Evolutionary conservation across 2,113 vertebrate species (phyloP), one percentile per base, ranked within the genome.

Genomic region (Tor tambroides): DNA sequence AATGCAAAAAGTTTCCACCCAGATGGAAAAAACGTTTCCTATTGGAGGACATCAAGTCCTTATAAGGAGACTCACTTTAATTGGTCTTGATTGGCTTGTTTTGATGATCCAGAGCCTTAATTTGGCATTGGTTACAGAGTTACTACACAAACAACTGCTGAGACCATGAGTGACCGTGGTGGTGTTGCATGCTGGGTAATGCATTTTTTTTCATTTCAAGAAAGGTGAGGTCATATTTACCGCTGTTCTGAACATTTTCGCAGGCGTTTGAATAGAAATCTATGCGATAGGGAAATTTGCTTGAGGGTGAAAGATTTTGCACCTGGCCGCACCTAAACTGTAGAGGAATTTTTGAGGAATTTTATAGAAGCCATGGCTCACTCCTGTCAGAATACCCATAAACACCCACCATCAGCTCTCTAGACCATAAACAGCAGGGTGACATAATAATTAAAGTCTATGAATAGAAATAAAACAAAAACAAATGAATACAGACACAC

Each of bases 1-100:
- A 85, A 38, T n/a, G 61, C 56, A n/a, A 2, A 63, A 51, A 26
- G 46, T 35, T 82, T 89, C 84, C 84, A 67, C 85, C 86, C 86
- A 84, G 90, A 89, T 54, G 30, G 10, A 77, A 30, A 38, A 81
- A 35, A 28, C 38, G 28, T 14, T 15, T 78, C 21, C 51, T 41
- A 74, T 35, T 85, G 17, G 71, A 49, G 43, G 51, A 81, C 56
- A 88, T 35, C 46, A 80, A 15, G 8, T 5, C 59, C 32, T 87
- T 59, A n/a, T n/a, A n/a, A n/a, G n/a, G n/a, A 69, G 9, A 15
- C 32, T 69, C 21, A 41, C 54, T 80, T 65, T 12, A 46, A 49
- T 69, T 67, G 7, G 35, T 19, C n/a, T 28, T 65, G 56, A 43
- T 81, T 63, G 9, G 19, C 35, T 83, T 82, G 61, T 69, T 69